phyloP scores from a whole-genome alignment of 37 sponge, comb jelly and placozoan genomes.

The Beroe forskalii region DNA sequence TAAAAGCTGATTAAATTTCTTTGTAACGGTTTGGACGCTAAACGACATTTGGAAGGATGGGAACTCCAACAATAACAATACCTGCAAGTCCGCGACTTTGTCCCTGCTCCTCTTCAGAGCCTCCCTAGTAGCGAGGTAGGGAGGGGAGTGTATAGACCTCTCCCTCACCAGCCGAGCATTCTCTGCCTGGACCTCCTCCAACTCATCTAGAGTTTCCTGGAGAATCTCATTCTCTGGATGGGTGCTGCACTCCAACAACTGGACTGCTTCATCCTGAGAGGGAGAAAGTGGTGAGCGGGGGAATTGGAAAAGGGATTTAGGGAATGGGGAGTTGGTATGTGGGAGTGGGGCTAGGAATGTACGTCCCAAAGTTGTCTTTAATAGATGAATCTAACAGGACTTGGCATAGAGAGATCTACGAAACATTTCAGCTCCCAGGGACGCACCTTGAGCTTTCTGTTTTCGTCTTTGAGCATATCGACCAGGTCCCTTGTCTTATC shows the following conservation, averaged over 20 bases:
- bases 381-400: too few species aligned
- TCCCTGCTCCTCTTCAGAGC: conserved; percentile 3
- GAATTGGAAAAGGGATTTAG: not conserved
- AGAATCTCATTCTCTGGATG: conserved; percentile 35
- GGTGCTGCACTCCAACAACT: not conserved
- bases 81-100: not conserved
- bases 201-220: conserved; percentile 8
- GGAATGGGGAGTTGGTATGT: too few species aligned
- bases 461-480: conserved; percentile 18
- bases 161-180: conserved; percentile 25
- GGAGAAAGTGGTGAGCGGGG: not conserved
- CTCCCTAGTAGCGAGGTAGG: not conserved
- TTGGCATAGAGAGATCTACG: too few species aligned
- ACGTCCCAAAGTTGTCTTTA: too few species aligned
- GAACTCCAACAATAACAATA: too few species aligned
- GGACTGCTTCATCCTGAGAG: conserved; percentile 27
- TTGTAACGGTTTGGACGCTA: too few species aligned
- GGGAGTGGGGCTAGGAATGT: too few species aligned
- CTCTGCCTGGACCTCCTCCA: conserved; percentile 38
- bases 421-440: too few species aligned
- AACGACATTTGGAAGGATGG: too few species aligned
- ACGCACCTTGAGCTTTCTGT: conserved; percentile 43
- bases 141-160: not conserved
- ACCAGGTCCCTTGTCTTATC: conserved; percentile 28
- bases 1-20: too few species aligned